Percentiles rank a stretch among this genome's conserved stretches.
Conservation (phyloP, 30 jellyfish, hydroid and myxozoan genomes). For the Pseudorhiza aurosa region DNA sequence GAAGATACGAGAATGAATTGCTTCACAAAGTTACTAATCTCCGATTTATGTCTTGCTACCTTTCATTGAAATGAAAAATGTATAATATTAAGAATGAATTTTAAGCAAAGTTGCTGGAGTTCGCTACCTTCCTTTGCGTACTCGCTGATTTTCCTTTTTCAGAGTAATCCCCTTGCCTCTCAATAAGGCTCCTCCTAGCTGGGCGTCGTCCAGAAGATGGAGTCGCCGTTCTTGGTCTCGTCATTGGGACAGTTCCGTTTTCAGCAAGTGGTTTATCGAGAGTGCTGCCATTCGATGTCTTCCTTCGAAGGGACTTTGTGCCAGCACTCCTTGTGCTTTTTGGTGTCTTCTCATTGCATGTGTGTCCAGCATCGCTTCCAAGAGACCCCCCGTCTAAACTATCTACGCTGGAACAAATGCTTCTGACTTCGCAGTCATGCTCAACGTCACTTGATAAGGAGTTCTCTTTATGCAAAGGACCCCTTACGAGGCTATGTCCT, state of each 20-base stretch:
- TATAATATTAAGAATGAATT: too few relatives aligned
- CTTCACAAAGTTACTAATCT: too few relatives aligned
- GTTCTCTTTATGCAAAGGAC: conserved; percentile 25
- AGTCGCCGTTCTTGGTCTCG: conserved; percentile 48
- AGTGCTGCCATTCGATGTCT: conserved; percentile 10
- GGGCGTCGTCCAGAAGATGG: conserved; percentile 50
- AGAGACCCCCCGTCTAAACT: conserved; percentile 76
- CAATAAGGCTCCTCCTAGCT: conserved; percentile 77
- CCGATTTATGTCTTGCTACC: too few relatives aligned
- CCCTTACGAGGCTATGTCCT: neutral
- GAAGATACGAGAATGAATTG: too few relatives aligned
- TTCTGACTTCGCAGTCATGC: conserved; percentile 13
- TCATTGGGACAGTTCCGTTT: neutral
- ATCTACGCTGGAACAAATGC: conserved; percentile 60
- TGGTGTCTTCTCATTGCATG: conserved; percentile 54
- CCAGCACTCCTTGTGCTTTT: conserved; percentile 2
- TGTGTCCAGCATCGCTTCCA: conserved; percentile 62
- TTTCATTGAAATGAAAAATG: neutral
- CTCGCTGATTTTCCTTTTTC: conserved; percentile 48
- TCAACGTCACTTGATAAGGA: conserved; percentile 11
- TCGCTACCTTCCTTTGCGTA: conserved; percentile 43
- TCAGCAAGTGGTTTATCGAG: neutral
- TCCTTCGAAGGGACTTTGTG: conserved; percentile 25
- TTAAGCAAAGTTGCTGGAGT: conserved; percentile 15
- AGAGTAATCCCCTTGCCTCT: conserved; percentile 80